phyloP scores from a whole-genome alignment of 2,797 vertebrate genomes.

The Decapterus maruadsi region DNA sequence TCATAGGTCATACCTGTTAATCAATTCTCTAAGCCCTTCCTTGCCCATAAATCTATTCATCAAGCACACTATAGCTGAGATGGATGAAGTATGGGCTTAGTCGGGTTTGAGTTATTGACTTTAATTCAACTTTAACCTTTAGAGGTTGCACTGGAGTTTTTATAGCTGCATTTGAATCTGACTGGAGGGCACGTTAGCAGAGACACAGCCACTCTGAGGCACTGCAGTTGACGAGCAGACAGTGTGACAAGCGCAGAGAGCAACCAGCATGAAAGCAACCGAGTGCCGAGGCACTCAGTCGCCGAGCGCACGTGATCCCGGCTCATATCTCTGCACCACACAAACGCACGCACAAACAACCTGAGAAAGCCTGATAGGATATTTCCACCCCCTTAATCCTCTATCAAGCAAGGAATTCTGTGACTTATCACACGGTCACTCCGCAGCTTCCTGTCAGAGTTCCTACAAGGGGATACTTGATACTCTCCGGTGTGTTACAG shows the following conservation, averaged over 20 bases:
- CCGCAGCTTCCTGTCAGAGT: conserved; percentile 32
- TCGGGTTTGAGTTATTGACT: neutral
- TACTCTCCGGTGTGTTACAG: neutral
- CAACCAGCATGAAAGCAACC: conserved; percentile 51
- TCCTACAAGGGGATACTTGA: conserved; percentile 1
- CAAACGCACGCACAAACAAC: conserved; percentile 37
- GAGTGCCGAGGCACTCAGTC: conserved; percentile 37
- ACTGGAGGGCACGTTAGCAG: conserved; percentile 32
- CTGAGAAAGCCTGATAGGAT: conserved; percentile 34
- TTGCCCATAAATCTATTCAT: conserved; percentile 24
- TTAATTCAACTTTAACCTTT: conserved; percentile 30
- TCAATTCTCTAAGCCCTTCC: conserved; percentile 26
- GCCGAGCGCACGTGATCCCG: conserved; percentile 42
- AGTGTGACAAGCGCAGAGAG: conserved; percentile 50
- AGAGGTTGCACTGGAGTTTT: conserved; percentile 10
- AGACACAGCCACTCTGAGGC: conserved; percentile 23
- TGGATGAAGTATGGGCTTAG: neutral
- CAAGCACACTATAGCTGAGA: conserved; percentile 2
- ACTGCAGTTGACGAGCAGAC: conserved; percentile 47
- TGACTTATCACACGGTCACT: conserved; percentile 22
- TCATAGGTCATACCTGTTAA: conserved; percentile 36
- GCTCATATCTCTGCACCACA: conserved; percentile 38
- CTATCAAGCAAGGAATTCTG: conserved; percentile 36
- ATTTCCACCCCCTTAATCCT: conserved; percentile 35
- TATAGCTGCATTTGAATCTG: conserved; percentile 25